phyloP scores from a whole-genome alignment of 1,140 invertebrate species.

The Leptonema lineaticorne region DNA sequence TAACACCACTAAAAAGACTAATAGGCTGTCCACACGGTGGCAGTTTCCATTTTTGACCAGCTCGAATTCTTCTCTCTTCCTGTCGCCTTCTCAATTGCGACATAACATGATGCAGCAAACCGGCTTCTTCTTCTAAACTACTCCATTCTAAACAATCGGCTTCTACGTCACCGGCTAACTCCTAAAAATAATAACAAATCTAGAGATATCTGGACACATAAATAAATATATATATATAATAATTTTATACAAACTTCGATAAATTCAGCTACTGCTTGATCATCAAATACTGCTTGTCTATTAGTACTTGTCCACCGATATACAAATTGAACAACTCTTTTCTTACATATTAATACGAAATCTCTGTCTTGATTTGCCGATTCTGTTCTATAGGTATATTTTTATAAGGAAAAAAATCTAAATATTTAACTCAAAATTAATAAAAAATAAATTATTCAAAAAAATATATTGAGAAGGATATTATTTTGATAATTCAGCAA shows the following conservation, averaged over 20 bases:
- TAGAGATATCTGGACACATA: conserved; percentile 19
- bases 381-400: conserved; percentile 60
- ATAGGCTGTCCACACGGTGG: conserved; percentile 69
- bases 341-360: conserved; percentile 72
- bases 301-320: conserved; percentile 75
- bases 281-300: conserved; percentile 73
- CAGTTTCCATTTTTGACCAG: conserved; percentile 69
- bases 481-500: conserved; percentile 74
- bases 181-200: conserved; percentile 59
- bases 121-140: conserved; percentile 63
- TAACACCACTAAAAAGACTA: conserved; percentile 61
- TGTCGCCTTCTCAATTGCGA: conserved; percentile 61
- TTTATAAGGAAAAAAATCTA: conserved; percentile 10
- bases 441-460: background rate
- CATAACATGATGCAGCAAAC: conserved; percentile 67
- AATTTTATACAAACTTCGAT: conserved; percentile 58
- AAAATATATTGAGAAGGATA: conserved; percentile 64
- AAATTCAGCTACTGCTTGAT: conserved; percentile 69
- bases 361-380: conserved; percentile 65
- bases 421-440: background rate
- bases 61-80: conserved; percentile 58
- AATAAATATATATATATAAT: conserved; percentile 8
- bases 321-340: conserved; percentile 77
- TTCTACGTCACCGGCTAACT: conserved; percentile 69
- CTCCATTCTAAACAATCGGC: conserved; percentile 54